Percentiles rank a stretch among this genome's conserved stretches.
Evolutionary conservation across 2,113 vertebrate genomes (phyloP).

Genomic region (Calypte anna): DNA sequence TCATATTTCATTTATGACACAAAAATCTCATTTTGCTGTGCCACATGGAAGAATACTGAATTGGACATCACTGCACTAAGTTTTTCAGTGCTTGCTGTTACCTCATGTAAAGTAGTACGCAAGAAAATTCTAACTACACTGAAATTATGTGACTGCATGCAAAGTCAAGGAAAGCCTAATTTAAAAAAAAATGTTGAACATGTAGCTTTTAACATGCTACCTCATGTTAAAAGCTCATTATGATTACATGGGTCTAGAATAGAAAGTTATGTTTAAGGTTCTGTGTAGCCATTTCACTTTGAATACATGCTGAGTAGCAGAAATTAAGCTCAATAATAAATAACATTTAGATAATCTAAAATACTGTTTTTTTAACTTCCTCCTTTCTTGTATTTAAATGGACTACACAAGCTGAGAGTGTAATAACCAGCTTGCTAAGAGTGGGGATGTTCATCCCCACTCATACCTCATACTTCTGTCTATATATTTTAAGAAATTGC

Average conservation of each 20-base stretch:
- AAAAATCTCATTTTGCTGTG: not conserved
- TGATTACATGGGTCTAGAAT: not conserved
- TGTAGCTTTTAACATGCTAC: not conserved
- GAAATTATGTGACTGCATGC: not conserved
- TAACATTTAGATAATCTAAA: not conserved
- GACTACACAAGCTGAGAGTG: not conserved
- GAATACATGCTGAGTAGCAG: not conserved
- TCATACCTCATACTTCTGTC: not conserved
- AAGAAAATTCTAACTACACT: not conserved
- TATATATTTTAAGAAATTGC: not conserved
- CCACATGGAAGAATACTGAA: not conserved
- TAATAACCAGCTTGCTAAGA: not conserved
- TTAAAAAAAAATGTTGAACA: not conserved
- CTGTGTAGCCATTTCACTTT: not conserved
- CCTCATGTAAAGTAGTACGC: fast-evolving
- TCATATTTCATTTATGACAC: not conserved
- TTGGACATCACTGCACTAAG: not conserved
- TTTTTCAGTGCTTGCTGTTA: not conserved
- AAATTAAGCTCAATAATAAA: not conserved
- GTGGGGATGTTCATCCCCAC: not conserved
- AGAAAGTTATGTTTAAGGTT: not conserved
- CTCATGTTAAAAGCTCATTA: too few relatives aligned
- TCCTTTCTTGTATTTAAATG: not conserved
- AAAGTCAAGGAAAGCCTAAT: not conserved
- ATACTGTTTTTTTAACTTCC: not conserved